Percentiles rank a stretch among this genome's conserved stretches.
Conservation (phyloP, 2,797 vertebrate species). For the Rousettus madagascariensis region DNA sequence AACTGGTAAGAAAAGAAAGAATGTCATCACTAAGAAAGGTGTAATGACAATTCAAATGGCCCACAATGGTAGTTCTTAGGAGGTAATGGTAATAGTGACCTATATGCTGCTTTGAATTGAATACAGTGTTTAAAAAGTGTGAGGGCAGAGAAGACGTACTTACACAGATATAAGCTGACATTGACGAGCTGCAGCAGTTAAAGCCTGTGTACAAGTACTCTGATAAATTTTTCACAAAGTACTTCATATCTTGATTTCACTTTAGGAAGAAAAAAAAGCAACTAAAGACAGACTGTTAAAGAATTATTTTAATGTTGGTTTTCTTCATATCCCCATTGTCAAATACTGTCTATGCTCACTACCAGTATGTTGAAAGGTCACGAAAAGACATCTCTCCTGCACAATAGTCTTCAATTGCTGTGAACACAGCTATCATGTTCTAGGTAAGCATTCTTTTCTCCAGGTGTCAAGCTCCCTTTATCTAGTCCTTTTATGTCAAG, state of each 20-base stretch:
- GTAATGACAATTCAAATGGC: neutral
- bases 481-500: neutral
- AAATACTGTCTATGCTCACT: neutral
- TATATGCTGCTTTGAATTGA: neutral
- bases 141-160: neutral
- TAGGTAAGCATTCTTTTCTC: neutral
- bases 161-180: neutral
- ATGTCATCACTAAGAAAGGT: neutral
- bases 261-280: neutral
- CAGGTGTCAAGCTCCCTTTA: neutral
- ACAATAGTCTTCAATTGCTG: neutral
- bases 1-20: neutral
- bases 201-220: neutral
- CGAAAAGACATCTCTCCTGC: neutral
- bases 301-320: neutral
- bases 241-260: slow-evolving; percentile 20
- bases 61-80: neutral
- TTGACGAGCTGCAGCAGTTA: neutral
- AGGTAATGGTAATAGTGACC: neutral
- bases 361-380: neutral
- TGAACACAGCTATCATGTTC: neutral
- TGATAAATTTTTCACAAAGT: slow-evolving; percentile 16
- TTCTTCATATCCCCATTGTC: neutral
- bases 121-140: neutral
- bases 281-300: neutral